Evolutionary conservation across 2,888 invertebrate species (phyloP).

Genomic region (Cyclophora punctaria): DNA sequence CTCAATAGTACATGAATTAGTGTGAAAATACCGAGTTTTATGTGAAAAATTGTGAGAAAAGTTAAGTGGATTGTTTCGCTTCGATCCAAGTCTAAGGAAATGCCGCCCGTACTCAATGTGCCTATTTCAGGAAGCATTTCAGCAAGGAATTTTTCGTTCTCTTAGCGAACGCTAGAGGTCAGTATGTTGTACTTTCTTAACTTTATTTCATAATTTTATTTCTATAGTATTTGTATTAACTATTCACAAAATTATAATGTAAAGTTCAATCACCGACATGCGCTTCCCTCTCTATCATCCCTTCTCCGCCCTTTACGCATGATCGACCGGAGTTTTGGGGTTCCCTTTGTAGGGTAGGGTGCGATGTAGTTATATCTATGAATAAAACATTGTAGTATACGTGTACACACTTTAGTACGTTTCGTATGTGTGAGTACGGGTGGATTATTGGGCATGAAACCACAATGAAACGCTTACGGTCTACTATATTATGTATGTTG

Average conservation of each 20-base stretch:
- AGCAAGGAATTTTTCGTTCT: constrained; percentile 68
- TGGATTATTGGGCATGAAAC: too few species aligned
- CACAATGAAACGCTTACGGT: too few species aligned
- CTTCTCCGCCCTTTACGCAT: constrained; percentile 75
- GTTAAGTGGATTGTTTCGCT: constrained; percentile 53
- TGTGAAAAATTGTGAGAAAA: constrained; percentile 45
- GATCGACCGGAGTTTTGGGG: constrained; percentile 74
- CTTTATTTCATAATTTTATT: constrained; percentile 3
- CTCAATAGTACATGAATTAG: constrained; percentile 35
- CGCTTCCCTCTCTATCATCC: constrained; percentile 71
- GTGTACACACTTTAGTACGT: too few species aligned
- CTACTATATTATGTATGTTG: too few species aligned
- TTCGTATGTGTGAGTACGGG: too few species aligned
- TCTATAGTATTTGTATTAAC: constrained; percentile 14
- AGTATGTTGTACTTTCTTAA: constrained; percentile 37
- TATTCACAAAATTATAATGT: constrained; percentile 8
- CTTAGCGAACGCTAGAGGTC: constrained; percentile 71
- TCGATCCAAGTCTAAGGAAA: constrained; percentile 66
- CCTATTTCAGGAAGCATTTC: constrained; percentile 71
- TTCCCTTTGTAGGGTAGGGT: constrained; percentile 60
- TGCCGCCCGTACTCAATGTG: constrained; percentile 57
- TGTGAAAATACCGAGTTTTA: constrained; percentile 40
- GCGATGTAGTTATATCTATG: constrained; percentile 28
- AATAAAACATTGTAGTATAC: too few species aligned
- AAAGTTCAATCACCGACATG: constrained; percentile 64